Evolutionary conservation across 2,888 invertebrate species (phyloP), one percentile per base, ranked within the genome.

Genomic region (Rambutsinella grinnellia): DNA sequence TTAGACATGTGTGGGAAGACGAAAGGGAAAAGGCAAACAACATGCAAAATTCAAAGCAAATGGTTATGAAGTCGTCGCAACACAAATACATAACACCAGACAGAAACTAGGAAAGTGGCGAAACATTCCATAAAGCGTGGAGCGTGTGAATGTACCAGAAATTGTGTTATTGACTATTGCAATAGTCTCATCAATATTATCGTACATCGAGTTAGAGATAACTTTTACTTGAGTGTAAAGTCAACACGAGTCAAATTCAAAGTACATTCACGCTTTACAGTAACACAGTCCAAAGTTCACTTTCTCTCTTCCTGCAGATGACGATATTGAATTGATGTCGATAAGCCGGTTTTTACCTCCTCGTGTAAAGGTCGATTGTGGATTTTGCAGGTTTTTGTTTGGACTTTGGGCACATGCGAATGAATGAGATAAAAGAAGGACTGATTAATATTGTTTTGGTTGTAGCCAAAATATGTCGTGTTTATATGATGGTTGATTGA

Each of bases 271-370:
- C 61, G 61, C 36, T 61, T 60, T 19, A 36, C 13, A 8, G 36
- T 36, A 13, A 5, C 2, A 2, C 24, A 54, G 70, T 46, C 36
- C 70, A 62, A 70, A 70, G 70, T 70, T 61, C 70, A 70, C 70
- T 70, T 70, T 62, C 62, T 27, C 62, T 61, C 28, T n/a, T 8
- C 46, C 19, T 36, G 13, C 44, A 23, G 46, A 36, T 8, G 5
- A 36, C 36, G 13, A n/a, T n/a, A n/a, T n/a, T n/a, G n/a, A n/a
- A n/a, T n/a, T 13, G 36, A 5, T 36, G 36, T 36, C 36, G 5
- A 36, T 36, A 36, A 36, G 36, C 36, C 36, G 13, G 36, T 36
- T 36, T 36, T 36, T 36, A 13, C 36, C 36, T 36, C 5, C 36
- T 36, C 36, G 36, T 36, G 36, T 36, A 13, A 36, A 36, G 36